These are phyloP conservation scores for Holacanthella duospinosa DNA, from an alignment of 2,888 invertebrate species.

Conservation along the genomic window DNA sequence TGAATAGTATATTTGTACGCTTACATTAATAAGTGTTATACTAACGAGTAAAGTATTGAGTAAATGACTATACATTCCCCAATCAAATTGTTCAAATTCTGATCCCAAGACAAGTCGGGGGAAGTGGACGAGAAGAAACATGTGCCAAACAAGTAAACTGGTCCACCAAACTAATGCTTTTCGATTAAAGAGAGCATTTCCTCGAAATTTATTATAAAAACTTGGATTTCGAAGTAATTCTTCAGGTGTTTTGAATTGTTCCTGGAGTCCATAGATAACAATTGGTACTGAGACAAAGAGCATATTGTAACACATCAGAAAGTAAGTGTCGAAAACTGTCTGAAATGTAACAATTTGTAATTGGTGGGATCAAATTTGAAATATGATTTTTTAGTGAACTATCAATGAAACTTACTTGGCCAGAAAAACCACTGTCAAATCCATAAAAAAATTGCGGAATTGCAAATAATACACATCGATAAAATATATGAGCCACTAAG, in stretches of 20 bases:
- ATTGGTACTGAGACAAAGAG: conserved; percentile 65
- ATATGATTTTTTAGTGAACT: no score
- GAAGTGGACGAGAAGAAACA: conserved; percentile 52
- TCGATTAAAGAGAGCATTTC: conserved; percentile 56
- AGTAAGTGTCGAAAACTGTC: conserved; percentile 62
- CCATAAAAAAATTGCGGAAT: conserved; percentile 49
- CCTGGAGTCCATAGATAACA: conserved; percentile 60
- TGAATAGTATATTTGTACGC: no score
- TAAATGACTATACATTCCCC: conserved; percentile 52
- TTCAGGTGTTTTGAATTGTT: conserved; percentile 55
- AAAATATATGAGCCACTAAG: conserved; percentile 72
- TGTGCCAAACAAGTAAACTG: conserved; percentile 52
- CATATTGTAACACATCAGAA: conserved; percentile 64
- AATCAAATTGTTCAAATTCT: conserved; percentile 38
- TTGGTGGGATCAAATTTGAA: no score
- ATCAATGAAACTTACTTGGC: conserved; percentile 42
- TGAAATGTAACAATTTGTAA: no score
- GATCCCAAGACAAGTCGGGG: conserved; percentile 39
- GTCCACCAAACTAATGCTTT: conserved; percentile 53
- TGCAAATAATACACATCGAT: conserved; percentile 70
- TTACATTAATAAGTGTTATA: conserved; percentile 51
- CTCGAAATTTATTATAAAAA: conserved; percentile 54
- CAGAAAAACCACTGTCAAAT: conserved; percentile 44
- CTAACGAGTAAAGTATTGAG: conserved; percentile 51
- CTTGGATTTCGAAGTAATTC: conserved; percentile 52